Base-by-base conservation (phyloP, 2,888 invertebrate species). In the Leptarthrus brevirostris region DNA sequence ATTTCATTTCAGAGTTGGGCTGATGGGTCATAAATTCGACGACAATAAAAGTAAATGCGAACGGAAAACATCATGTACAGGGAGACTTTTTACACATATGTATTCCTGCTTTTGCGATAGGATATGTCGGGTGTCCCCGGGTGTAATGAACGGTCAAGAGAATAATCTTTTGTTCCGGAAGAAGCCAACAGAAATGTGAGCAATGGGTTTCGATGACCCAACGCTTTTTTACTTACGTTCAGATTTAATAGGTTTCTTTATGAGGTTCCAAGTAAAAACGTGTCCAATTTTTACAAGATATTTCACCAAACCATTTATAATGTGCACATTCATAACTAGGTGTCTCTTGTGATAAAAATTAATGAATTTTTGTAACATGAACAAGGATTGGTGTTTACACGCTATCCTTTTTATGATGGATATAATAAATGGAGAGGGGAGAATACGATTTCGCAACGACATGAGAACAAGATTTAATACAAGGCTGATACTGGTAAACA, bases 21-120 rank as follows among this genome's bases (percentile, higher is more conserved):
- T 69, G 69, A 69, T 69, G 69, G 69, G 30, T 52, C 52, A 69
- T 69, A 69, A 69, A 69, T 69, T 69, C 52, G 69, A 69, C 36
- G 69, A 69, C 69, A 69, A 69, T 69, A 69, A 69, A 69, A 69
- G 69, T 69, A 69, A 69, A 69, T 69, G 69, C 49, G 44, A 69
- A 69, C 22, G 20, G 52, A 44, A 69, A 69, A 52, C 52, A 52
- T 30, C 49, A 24, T 52, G 47, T 66, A 47, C 24, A 36, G n/a
- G 20, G 58, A 22, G 22, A 20, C 36, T 61, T 16, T 61, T 36
- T 56, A 26, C 26, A n/a, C 22, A 16, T 14, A n/a, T 36, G 12
- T 34, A 3, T 40, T 12, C 12, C 12, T 40, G n/a, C 12, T 3
- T 6, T 12, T 40, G n/a, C 12, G 2, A 12, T 6, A 1, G 12